Evolutionary conservation across 2,113 vertebrate species (phyloP).

Genomic region (Isichthys henryi): DNA sequence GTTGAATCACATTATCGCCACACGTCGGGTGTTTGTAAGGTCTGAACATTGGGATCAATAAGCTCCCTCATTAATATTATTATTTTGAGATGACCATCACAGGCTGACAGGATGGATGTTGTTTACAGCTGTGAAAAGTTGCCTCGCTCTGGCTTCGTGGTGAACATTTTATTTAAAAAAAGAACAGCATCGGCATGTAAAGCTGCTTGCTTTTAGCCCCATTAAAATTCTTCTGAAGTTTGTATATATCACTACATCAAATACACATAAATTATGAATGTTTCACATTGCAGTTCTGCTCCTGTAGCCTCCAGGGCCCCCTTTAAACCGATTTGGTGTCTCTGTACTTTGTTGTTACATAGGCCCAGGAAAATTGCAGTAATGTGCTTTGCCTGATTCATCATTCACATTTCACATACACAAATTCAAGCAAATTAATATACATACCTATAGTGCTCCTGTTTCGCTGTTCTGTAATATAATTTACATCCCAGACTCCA

Average conservation of each 20-base stretch:
- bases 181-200: constrained; percentile 51
- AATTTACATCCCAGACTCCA: constrained; percentile 24
- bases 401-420: constrained; percentile 54
- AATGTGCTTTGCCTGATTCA: constrained; percentile 60
- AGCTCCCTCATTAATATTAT: constrained; percentile 30
- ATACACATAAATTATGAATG: constrained; percentile 74
- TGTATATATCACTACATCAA: constrained; percentile 72
- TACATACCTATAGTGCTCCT: constrained; percentile 50
- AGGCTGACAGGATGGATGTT: background rate
- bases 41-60: constrained; percentile 56
- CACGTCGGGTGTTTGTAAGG: constrained; percentile 48
- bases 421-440: constrained; percentile 56
- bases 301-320: constrained; percentile 63
- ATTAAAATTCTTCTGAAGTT: constrained; percentile 72
- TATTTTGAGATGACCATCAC: background rate
- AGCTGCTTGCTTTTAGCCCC: constrained; percentile 50
- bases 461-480: constrained; percentile 36
- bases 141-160: constrained; percentile 41
- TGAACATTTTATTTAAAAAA: constrained; percentile 39
- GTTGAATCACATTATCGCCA: constrained; percentile 40
- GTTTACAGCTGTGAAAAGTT: constrained; percentile 43
- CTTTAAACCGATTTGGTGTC: constrained; percentile 64
- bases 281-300: constrained; percentile 62
- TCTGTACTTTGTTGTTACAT: constrained; percentile 66
- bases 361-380: constrained; percentile 63